Evolutionary conservation across 2,113 vertebrate species (phyloP).

Genomic region (Gymnobelideus leadbeateri): DNA sequence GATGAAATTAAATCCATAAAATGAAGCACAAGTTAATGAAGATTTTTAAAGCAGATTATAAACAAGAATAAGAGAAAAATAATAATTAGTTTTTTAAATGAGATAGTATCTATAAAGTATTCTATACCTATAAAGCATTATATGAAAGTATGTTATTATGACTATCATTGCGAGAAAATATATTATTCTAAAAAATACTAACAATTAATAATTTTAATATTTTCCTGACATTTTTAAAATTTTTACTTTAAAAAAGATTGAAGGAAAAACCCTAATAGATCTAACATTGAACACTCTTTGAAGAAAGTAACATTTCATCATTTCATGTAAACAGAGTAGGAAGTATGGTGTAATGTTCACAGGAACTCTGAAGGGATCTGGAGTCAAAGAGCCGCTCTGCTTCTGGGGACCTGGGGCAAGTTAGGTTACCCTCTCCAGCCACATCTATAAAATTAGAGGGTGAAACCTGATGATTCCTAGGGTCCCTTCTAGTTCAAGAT

Average conservation of each 20-base stretch:
- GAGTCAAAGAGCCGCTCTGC: neutral
- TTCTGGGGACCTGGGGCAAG: neutral
- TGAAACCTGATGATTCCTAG: neutral
- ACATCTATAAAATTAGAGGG: neutral
- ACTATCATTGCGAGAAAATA: neutral
- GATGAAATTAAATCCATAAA: constrained; percentile 55
- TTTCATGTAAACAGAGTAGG: neutral
- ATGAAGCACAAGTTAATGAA: constrained; percentile 38
- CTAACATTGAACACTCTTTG: constrained; percentile 30
- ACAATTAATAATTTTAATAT: neutral
- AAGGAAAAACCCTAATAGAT: neutral
- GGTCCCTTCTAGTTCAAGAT: neutral
- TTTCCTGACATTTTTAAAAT: neutral
- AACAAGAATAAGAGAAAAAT: constrained; percentile 28
- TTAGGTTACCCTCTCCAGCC: neutral
- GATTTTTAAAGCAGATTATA: constrained; percentile 6
- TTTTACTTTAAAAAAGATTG: neutral
- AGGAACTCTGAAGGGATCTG: neutral
- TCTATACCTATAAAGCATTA: neutral
- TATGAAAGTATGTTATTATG: neutral
- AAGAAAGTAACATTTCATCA: constrained; percentile 41
- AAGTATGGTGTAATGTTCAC: neutral
- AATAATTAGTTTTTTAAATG: constrained; percentile 39
- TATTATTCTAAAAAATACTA: neutral
- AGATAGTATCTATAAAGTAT: neutral